Base-by-base conservation (phyloP, 1,140 invertebrate species). In the Drosophila takahashii region DNA sequence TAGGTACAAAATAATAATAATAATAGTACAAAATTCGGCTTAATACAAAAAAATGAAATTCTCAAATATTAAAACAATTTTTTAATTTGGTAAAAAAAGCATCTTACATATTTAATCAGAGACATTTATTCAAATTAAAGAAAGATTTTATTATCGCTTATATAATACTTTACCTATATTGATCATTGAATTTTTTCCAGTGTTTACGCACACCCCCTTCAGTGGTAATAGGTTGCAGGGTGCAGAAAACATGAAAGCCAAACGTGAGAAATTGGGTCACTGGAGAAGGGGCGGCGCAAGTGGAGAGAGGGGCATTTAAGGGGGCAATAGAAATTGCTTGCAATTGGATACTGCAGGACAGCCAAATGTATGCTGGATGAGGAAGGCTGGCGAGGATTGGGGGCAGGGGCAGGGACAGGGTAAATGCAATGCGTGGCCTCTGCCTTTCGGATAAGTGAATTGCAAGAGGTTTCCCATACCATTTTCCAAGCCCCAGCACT, bases 251-350 rank as follows among this genome's bases (percentile, higher is more conserved):
- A 77, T 61, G 50, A 79, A 72, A 70, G 67, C 52, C 71, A 77
- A 67, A 60, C 53, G 52, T 53, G 56, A 79, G 65, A 79, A 87
- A 87, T 79, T 89, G 83, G 83, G 84, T 87, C 83, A 87, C 58
- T 59, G 54, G 65, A 71, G 67, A 56, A 57, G 56, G 59, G 64
- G 44, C 13, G 32, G 5, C 15, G 32, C 10, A 6, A n/a, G 37
- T 9, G 37, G 42, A 13, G 3, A 18, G 32, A 0, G 34, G 32
- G 47, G n/a, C 3, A 3, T n/a, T 8, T 4, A 16, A 5, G 16
- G 60, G 47, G 58, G 73, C 59, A 77, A 78, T 85, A 77, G 77
- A 74, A 78, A 77, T 72, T 59, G 56, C 69, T 67, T 34, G 73
- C 69, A 70, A 86, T 81, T 75, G 77, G 66, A 67, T 61, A 69